Evolutionary conservation across 2,797 vertebrate genomes (phyloP), one percentile per base, ranked within the genome.

Genomic region (Enteromius argenteus): DNA sequence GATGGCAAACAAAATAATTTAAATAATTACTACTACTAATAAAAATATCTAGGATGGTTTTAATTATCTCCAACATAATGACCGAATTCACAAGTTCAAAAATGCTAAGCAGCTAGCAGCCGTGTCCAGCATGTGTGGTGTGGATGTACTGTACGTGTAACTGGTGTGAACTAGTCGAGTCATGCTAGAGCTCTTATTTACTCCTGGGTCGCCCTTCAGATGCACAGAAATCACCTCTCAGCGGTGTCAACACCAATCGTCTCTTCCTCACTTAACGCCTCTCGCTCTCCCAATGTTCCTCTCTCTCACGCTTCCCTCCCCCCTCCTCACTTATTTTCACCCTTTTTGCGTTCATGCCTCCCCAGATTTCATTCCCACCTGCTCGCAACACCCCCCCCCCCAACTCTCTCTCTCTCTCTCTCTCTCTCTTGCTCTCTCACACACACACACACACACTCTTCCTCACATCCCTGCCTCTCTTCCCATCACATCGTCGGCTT

Each of bases 401-500:
- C 27, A 35, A 35, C 35, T 2, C 73, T 32, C 71, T 27, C 79
- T 69, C 60, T 35, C 78, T 64, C 19, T 51, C 62, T 46, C 14
- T 51, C 27, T 64, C 32, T 72, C 42, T 42, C 30, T 23, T 35
- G 0, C 64, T n/a, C 53, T 21, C 67, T 14, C 72, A 37, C 66
- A 44, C 68, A 14, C 39, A 67, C 35, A 44, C 85, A 62, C 73
- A 32, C 72, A 21, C 30, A 67, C 76, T 64, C 78, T 71, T 86
- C 81, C 79, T 79, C 86, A 84, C 71, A 81, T 83, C 73, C 30
- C 81, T 30, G 60, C 49, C 81, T 77, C 64, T 69, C 62, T 77
- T 68, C 27, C 73, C 81, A 78, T 84, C 64, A 84, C 81, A 84
- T 67, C 23, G 19, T 35, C 64, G 23, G 64, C 73, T 77, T 69